These are phyloP conservation scores for Cynopterus sphinx DNA, from an alignment of 2,797 vertebrate species.

Conservation along the genomic window DNA sequence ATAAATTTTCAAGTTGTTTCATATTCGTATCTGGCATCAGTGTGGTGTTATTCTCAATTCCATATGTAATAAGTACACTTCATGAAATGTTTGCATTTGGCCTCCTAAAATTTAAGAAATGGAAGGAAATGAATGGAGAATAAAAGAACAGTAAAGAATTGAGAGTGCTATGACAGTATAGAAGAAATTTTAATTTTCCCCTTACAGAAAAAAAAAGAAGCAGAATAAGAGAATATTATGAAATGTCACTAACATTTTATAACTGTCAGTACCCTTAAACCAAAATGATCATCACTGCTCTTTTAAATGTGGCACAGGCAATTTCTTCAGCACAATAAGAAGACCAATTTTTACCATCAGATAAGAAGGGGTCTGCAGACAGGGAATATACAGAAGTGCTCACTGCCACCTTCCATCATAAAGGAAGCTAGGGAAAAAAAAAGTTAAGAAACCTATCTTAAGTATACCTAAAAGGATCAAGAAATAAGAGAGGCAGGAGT, in stretches of 20 bases:
- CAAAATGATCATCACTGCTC: background rate
- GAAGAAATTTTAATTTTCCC: background rate
- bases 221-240: background rate
- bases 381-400: background rate
- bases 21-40: background rate
- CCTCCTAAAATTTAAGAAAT: background rate
- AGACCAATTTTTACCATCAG: background rate
- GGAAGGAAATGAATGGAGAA: background rate
- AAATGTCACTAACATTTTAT: background rate
- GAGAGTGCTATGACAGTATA: background rate
- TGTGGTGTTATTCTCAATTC: background rate
- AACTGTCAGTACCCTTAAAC: background rate
- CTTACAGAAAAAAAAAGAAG: background rate
- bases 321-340: conserved; percentile 18
- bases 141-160: background rate
- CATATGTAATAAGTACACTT: background rate
- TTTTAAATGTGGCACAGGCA: background rate
- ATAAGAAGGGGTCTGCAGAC: background rate
- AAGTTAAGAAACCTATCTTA: background rate
- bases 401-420: background rate
- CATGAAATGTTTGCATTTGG: background rate
- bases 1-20: background rate
- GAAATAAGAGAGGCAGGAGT: conserved; percentile 8
- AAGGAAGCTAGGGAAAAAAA: background rate
- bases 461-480: background rate